A percentile compares a stretch with the other conserved stretches of the same genome.
Conservation (phyloP, 2,888 invertebrate species). For the Gymnosoma rotundatum region DNA sequence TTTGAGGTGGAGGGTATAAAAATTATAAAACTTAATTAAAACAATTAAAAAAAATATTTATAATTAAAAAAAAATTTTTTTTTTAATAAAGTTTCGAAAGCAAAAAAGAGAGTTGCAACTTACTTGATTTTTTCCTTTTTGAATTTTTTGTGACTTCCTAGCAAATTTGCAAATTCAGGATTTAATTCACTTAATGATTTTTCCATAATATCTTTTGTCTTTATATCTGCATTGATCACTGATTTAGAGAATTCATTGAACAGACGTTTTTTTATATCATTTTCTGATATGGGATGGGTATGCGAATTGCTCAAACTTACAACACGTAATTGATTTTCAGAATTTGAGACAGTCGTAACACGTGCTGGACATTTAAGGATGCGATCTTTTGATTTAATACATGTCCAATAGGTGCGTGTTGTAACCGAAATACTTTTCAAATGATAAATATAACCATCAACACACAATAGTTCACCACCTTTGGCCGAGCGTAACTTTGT, state of each 20-base stretch:
- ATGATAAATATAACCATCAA: slow-evolving; percentile 78
- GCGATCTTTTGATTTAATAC: slow-evolving; percentile 77
- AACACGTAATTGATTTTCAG: slow-evolving; percentile 75
- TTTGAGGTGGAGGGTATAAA: no score
- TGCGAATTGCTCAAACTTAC: slow-evolving; percentile 77
- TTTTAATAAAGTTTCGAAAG: background rate
- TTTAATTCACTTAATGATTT: slow-evolving; percentile 77
- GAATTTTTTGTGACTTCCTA: slow-evolving; percentile 30
- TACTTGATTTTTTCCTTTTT: slow-evolving; percentile 45
- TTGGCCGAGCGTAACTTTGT: slow-evolving; percentile 79
- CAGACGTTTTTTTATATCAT: slow-evolving; percentile 77
- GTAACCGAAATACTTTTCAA: slow-evolving; percentile 76
- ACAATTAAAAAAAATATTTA: background rate
- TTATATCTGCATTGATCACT: slow-evolving; percentile 19
- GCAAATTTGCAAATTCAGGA: slow-evolving; percentile 75
- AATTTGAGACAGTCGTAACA: slow-evolving; percentile 76
- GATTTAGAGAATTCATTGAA: slow-evolving; percentile 75
- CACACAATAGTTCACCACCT: slow-evolving; percentile 78
- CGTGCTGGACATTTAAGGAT: slow-evolving; percentile 77
- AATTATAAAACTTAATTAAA: background rate
- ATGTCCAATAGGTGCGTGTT: slow-evolving; percentile 79
- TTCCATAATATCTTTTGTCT: slow-evolving; percentile 63
- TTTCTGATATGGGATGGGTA: slow-evolving; percentile 76
- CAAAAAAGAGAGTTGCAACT: slow-evolving; percentile 13
- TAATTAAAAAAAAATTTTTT: no score